phyloP scores from a whole-genome alignment of 2,888 invertebrate species.

The Zeuzera pyrina region DNA sequence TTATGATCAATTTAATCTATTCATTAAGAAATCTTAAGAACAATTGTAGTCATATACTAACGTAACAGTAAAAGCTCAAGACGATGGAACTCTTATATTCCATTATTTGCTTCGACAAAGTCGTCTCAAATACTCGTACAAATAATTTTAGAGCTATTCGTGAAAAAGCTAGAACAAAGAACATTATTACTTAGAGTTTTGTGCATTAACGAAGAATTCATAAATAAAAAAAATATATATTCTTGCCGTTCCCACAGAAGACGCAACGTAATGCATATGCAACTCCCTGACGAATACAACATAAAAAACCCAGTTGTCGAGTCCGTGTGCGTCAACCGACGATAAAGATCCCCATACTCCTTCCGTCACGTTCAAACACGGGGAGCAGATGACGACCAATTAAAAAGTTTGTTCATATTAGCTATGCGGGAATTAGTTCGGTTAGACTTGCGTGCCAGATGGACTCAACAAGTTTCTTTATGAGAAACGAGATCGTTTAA shows the following conservation, averaged over 20 bases:
- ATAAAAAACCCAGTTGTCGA: constrained; percentile 63
- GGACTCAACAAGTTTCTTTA: constrained; percentile 48
- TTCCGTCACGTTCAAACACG: constrained; percentile 28
- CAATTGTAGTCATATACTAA: constrained; percentile 35
- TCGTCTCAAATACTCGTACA: no score
- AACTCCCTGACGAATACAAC: constrained; percentile 28
- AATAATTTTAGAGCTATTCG: no score
- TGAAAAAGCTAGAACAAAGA: no score
- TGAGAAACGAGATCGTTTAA: constrained; percentile 23
- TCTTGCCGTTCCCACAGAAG: constrained; percentile 60
- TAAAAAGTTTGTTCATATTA: constrained; percentile 66
- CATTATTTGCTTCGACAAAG: no score
- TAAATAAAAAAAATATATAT: no score
- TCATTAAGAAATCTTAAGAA: constrained; percentile 39
- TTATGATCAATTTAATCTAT: constrained; percentile 46
- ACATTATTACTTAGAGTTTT: no score
- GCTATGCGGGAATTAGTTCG: constrained; percentile 59
- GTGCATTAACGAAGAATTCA: no score
- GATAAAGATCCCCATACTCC: constrained; percentile 46
- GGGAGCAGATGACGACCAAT: constrained; percentile 67
- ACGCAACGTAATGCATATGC: constrained; percentile 33
- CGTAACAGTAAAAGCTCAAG: constrained; percentile 44
- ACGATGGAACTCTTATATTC: constrained; percentile 38
- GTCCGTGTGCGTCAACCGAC: constrained; percentile 54
- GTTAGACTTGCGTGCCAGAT: constrained; percentile 52